Conservation (phyloP, 2,797 vertebrate species). For the Sebastolobus alascanus region DNA sequence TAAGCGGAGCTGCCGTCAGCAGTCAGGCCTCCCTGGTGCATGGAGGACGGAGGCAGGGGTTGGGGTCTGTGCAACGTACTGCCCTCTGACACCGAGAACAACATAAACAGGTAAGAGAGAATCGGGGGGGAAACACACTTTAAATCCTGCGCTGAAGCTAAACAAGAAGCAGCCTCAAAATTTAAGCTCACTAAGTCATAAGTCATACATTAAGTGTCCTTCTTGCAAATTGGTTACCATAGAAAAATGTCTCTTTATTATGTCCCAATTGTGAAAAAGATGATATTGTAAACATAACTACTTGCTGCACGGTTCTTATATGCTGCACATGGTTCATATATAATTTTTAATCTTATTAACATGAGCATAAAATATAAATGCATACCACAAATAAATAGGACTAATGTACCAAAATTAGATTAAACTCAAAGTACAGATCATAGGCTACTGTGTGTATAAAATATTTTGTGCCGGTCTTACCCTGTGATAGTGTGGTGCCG, state of each 20-base stretch:
- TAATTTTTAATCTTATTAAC: constrained; percentile 49
- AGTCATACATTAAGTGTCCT: constrained; percentile 25
- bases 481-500: constrained; percentile 92
- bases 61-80: constrained; percentile 97
- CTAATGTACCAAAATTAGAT: constrained; percentile 65
- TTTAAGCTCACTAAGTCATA: background rate
- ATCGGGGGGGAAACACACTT: background rate
- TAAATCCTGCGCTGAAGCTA: background rate
- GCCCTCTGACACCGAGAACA: constrained; percentile 85
- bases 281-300: constrained; percentile 67
- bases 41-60: constrained; percentile 96
- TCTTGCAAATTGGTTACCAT: constrained; percentile 14
- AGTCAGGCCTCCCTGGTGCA: constrained; percentile 96
- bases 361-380: constrained; percentile 47
- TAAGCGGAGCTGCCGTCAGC: constrained; percentile 92
- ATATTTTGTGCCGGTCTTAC: constrained; percentile 78
- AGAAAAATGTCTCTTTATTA: background rate
- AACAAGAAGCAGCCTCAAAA: background rate
- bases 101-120: constrained; percentile 35
- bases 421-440: constrained; percentile 37
- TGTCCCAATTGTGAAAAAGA: constrained; percentile 51
- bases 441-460: background rate
- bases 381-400: constrained; percentile 57
- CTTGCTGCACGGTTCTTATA: constrained; percentile 59
- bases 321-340: constrained; percentile 60